Evolutionary conservation across 2,113 vertebrate species (phyloP).

Genomic region (Todiramphus chloris): DNA sequence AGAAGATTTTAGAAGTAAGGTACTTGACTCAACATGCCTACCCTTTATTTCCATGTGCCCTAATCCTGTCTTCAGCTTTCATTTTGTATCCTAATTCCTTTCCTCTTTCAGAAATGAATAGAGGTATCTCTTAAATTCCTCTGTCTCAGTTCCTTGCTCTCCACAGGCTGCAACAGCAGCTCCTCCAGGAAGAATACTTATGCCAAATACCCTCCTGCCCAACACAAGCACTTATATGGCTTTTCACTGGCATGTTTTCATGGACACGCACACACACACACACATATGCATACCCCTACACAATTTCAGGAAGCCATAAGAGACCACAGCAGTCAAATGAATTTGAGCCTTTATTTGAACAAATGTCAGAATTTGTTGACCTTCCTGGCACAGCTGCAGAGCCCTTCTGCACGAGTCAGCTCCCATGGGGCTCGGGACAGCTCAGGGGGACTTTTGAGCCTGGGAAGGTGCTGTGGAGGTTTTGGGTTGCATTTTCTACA

Average conservation of each 20-base stretch:
- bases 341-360: not conserved
- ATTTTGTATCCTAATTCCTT: not conserved
- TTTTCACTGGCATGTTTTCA: fast-evolving
- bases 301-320: not conserved
- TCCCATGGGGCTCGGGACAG: fast-evolving
- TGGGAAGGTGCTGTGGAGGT: not conserved
- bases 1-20: not conserved
- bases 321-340: not conserved
- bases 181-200: not conserved
- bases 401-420: not conserved
- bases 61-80: slow-evolving; percentile 15
- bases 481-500: not conserved
- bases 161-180: not conserved
- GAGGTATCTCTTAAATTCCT: not conserved
- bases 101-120: not conserved
- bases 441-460: not conserved
- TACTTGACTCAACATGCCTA: not conserved
- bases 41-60: not conserved
- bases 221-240: fast-evolving
- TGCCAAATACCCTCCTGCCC: not conserved
- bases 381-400: not conserved
- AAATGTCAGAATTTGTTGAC: not conserved
- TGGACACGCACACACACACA: not conserved
- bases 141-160: not conserved
- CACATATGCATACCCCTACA: fast-evolving